Evolutionary conservation across 2,888 invertebrate species (phyloP), one percentile per base, ranked within the genome.

Genomic region (Smittia sp.): DNA sequence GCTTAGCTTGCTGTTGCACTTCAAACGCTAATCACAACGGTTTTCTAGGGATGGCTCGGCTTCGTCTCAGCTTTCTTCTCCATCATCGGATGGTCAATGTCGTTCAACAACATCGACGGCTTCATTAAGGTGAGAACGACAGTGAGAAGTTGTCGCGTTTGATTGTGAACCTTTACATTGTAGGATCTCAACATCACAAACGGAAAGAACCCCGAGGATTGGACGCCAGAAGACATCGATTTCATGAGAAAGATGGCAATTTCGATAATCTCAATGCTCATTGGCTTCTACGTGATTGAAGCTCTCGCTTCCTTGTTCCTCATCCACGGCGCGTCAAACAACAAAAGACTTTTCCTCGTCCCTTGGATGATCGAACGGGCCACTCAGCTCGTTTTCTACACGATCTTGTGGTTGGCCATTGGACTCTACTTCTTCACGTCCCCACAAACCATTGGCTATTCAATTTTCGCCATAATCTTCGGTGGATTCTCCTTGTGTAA

Each of bases 41-140:
- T n/a, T n/a, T n/a, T n/a, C n/a, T n/a, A n/a, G n/a, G 73, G 73
- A 24, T 73, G 73, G 73, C 22, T 73, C 6, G 73, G 73, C n/a
- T 73, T 73, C 27, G 20, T 65, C 1, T 73, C 73, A 63, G 65
- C 73, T 1, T 41, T 73, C 25, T 46, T 73, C n/a, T 73, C 73
- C 7, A 73, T 73, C 13, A 73, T 73, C 25, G 52, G 46, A 41
- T 73, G 73, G 63, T 65, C 65, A 7, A 1, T 73, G 18, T 73
- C 73, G n/a, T 73, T 65, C 46, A 46, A 65, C 15, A 15, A 65
- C 24, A 65, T 73, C 22, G 73, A 73, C 27, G 73, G 65, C 3
- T 13, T 63, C 4, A 73, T 73, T 27, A 63, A 72, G 18, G 58
- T 58, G 22, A 58, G n/a, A 6, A 58, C 11, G 38, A n/a, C 52